Evolutionary conservation across 2,113 vertebrate species (phyloP), one percentile per base, ranked within the genome.

Genomic region (Climacteris rufus): DNA sequence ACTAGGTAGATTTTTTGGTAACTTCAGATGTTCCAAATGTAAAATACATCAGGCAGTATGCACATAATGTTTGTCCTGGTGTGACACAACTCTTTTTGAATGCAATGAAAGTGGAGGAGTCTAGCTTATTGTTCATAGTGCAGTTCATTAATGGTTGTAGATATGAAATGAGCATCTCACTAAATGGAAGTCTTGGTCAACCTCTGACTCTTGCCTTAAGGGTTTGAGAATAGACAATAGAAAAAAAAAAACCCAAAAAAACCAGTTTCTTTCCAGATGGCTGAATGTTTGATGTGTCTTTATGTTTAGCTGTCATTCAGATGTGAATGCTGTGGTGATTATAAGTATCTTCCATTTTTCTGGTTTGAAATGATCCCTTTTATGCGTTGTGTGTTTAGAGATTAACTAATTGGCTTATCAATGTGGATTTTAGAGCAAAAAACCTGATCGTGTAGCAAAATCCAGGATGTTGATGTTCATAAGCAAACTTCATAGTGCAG

Each of bases 231-330:
- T 79, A 98, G 95, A 97, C 98, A 98, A 97, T 97, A 89, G 74
- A 86, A 95, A 96, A 97, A 96, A 97, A 93, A 97, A 97, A 98
- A 6, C 0, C 76, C 83, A n/a, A n/a, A n/a, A n/a, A n/a, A n/a
- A n/a, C 52, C 82, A 94, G 94, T 96, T 92, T 96, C 94, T 97
- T 98, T 98, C 96, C 98, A 98, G 97, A 97, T 98, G 97, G 97
- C 97, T 98, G 96, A 94, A 66, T 98, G 96, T 96, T 96, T 97
- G 95, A 97, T 97, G 96, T 92, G 95, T 96, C 97, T 98, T 98
- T 98, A 97, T 98, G 96, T 97, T 97, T 96, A 96, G 95, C 98
- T 98, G 97, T 97, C 97, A 98, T 96, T 98, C 97, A 98, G 15
- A 95, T 92, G 89, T 97, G 97, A 98, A 98, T 98, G 93, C 97